Evolutionary conservation across 2,888 invertebrate species (phyloP).

Genomic region (Ectobius pallidus): DNA sequence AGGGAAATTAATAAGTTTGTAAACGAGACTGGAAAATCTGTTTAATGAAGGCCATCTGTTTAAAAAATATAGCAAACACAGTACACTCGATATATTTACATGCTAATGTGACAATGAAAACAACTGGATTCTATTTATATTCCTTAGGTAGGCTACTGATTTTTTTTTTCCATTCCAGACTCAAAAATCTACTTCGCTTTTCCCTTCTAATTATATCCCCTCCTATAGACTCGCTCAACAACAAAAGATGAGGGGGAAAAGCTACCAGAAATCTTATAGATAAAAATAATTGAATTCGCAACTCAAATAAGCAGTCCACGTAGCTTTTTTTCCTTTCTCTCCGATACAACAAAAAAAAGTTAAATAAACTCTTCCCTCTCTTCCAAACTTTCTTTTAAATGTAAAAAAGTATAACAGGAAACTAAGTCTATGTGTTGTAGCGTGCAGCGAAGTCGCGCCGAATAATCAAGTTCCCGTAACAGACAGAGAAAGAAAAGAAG

Average conservation of each 20-base stretch:
- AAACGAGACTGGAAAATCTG: too few relatives aligned
- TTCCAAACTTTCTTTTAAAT: conserved; percentile 10
- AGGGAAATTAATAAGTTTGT: too few relatives aligned
- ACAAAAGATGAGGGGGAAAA: background rate
- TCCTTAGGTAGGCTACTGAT: too few relatives aligned
- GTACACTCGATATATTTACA: too few relatives aligned
- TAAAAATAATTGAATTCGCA: conserved; percentile 17
- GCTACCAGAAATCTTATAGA: conserved; percentile 9
- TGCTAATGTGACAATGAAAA: too few relatives aligned
- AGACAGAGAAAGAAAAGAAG: conserved; percentile 18
- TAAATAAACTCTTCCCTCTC: conserved; percentile 1
- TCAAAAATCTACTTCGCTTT: background rate
- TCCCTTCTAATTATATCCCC: conserved; percentile 8
- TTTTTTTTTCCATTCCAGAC: background rate
- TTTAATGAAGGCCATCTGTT: too few relatives aligned
- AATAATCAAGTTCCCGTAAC: conserved; percentile 11
- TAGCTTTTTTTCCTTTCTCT: background rate
- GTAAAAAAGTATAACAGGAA: conserved; percentile 29
- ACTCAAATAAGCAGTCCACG: background rate
- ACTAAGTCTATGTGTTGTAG: conserved; percentile 18
- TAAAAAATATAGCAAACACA: too few relatives aligned
- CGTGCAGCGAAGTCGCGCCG: conserved; percentile 9
- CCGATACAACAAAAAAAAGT: conserved; percentile 10
- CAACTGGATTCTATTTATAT: too few relatives aligned
- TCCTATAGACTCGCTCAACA: background rate